Evolutionary conservation across 2,113 vertebrate genomes (phyloP), one percentile per base, ranked within the genome.

Genomic region (Callithrix jacchus): DNA sequence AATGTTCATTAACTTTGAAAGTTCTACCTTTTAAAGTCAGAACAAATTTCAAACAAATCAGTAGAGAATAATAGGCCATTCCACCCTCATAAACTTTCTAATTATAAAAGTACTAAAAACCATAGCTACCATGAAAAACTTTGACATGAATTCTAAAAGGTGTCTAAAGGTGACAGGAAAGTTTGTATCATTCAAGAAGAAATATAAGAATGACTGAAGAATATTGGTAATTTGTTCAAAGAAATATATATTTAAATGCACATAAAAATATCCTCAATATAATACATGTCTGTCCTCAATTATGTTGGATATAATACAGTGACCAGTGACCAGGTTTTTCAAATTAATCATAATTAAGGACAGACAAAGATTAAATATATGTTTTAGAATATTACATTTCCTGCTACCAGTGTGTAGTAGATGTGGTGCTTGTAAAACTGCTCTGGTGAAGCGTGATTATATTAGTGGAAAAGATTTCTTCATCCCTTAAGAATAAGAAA

Each of bases 51-150:
- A 84, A 66, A 70, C 40, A 77, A 68, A 89, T 82, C 32, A 42
- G 12, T 89, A 87, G 97, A 97, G 91, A 73, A 98, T 97, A 98
- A 98, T 96, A 82, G 73, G 47, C 42, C 73, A 97, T 97, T 98
- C 95, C 68, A 92, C 88, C 66, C 93, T 97, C 94, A 97, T 98
- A 98, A 98, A 97, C 87, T 94, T 98, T 52, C 37, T 97, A 98
- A 98, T 98, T 98, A 96, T 47, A 54, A 89, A 97, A 96, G 6
- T 40, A 97, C 54, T 88, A 37, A 96, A 84, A 96, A 97, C 61
- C 95, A 96, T 74, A 87, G 47, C 68, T 97, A 93, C 79, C 88
- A 74, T 86, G 82, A 91, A 87, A 81, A 82, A 77, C 91, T 96
- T 97, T 98, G 73, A 42, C 87, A 79, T 93, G 32, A 91, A 87